Base-by-base conservation (phyloP, 2,113 vertebrate genomes). In the Gymnogyps californianus region DNA sequence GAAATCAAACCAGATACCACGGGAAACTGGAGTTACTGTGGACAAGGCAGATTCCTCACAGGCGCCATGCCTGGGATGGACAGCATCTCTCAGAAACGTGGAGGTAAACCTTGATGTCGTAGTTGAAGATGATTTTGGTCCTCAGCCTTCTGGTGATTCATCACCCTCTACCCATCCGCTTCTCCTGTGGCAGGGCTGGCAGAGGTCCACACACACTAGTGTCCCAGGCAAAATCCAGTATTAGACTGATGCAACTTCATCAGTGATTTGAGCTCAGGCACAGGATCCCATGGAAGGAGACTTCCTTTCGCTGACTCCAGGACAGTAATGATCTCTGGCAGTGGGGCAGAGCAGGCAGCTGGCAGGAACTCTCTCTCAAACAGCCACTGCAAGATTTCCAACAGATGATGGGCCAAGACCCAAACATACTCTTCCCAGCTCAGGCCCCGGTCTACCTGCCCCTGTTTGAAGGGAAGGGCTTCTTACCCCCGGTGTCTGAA, bases 61-160 rank as follows among this genome's bases (percentile, higher is more conserved):
- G n/a, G 10, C 4, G 2, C 9, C 0, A 0, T 75, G 38, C 36
- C 34, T 70, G 42, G 24, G 7, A 32, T 51, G 55, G 74, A 22
- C 32, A 46, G 16, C 18, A 44, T 49, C 34, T 32, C 54, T 65
- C 51, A 20, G 67, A 90, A 65, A 59, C 6, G 1, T 9, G 12
- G 20, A 67, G 5, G 7, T 62, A 14, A 83, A 42, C 40, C 5
- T 38, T 84, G 34, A 47, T 31, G 36, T 13, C 28, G 10, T 8
- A 26, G 46, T 3, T 49, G 44, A 76, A 62, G 57, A 71, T 7
- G 4, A 42, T 40, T 64, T 65, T 80, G 49, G 13, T 86, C 67
- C 79, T 83, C 3, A 10, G 4, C 6, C 21, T 88, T 71, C 31
- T 54, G 40, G 34, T 52, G 65, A 59, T 34, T 18, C n/a, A n/a